Conservation (phyloP, 2,888 invertebrate species). For the Vandiemenella viatica region DNA sequence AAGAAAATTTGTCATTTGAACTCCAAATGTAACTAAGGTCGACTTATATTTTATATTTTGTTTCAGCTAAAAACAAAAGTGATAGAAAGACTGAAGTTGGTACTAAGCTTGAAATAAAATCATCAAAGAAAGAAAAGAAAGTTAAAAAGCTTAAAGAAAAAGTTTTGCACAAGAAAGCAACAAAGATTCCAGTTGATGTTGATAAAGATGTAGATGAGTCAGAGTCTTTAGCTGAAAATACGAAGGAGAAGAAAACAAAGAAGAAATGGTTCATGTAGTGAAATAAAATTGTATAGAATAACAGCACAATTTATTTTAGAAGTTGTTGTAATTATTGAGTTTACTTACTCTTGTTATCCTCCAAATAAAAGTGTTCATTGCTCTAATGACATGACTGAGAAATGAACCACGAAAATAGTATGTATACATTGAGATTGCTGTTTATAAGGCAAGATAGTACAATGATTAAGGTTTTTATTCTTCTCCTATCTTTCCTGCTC, state of each 20-base stretch:
- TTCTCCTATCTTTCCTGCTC: too few relatives aligned
- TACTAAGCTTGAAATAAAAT: conserved; percentile 26
- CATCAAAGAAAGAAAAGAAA: conserved; percentile 36
- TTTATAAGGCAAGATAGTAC: too few relatives aligned
- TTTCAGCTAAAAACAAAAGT: conserved; percentile 7
- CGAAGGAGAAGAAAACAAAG: conserved; percentile 26
- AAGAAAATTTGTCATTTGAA: neutral
- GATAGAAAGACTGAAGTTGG: too few relatives aligned
- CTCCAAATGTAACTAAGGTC: neutral
- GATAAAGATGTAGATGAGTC: conserved; percentile 45
- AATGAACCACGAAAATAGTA: too few relatives aligned
- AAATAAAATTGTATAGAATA: too few relatives aligned
- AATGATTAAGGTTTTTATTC: too few relatives aligned
- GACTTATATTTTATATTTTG: neutral
- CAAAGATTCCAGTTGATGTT: conserved; percentile 31
- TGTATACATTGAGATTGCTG: too few relatives aligned
- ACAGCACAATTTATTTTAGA: too few relatives aligned
- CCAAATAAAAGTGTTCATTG: too few relatives aligned
- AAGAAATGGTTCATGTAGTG: conserved; percentile 32
- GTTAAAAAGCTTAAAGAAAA: conserved; percentile 36
- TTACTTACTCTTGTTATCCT: too few relatives aligned
- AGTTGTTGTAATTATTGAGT: too few relatives aligned
- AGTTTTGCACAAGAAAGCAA: conserved; percentile 31
- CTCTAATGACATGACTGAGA: too few relatives aligned
- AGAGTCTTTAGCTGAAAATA: conserved; percentile 22